Evolutionary conservation across 2,888 invertebrate genomes (phyloP), one percentile per base, ranked within the genome.

Genomic region (Neoitamus cyanurus): DNA sequence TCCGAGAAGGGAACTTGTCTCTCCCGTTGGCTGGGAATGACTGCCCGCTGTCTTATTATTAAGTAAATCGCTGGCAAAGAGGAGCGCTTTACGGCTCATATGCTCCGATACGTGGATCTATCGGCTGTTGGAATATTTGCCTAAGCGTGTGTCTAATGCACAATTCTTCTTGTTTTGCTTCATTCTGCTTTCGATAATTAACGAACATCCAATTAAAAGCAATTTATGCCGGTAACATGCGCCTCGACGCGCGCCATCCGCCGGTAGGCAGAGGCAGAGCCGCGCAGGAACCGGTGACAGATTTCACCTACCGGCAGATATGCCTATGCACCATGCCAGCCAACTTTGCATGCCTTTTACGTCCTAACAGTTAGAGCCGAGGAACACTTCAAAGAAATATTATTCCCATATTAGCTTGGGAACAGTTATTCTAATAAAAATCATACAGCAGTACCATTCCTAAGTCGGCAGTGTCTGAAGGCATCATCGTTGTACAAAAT

Each of bases 11-110:
- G 82, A 82, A 82, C 82, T 82, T 82, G 82, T 69, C 82, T 82
- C 82, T 82, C 34, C 82, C 82, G 82, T 69, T 82, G 82, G 34
- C 36, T 82, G 68, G 82, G 82, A 82, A 82, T 82, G 82, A 82
- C 82, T 82, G 82, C 30, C 58, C 9, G 68, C 82, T 9, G 68
- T 31, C 82, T 82, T 37, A 36, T 36, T 68, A 68, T 36, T 82
- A 68, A 82, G 82, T 82, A 69, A 82, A 82, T 69, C 37, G 82
- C 68, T 68, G 82, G 69, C 11, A 11, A 80, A 36, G 82, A 82
- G 82, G 69, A 69, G 25, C 82, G 37, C 15, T 68, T 69, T 37
- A 69, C 30, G 82, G 69, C 69, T 82, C 69, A 82, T 82, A 82
- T 82, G 69, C 37, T 37, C 37, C 82, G 37, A 25, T 69, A 80